Percentiles rank a stretch among this genome's conserved stretches.
These are phyloP conservation scores for Dicyrtomina minuta DNA, from an alignment of 2,888 invertebrate species.

Conservation along the genomic window DNA sequence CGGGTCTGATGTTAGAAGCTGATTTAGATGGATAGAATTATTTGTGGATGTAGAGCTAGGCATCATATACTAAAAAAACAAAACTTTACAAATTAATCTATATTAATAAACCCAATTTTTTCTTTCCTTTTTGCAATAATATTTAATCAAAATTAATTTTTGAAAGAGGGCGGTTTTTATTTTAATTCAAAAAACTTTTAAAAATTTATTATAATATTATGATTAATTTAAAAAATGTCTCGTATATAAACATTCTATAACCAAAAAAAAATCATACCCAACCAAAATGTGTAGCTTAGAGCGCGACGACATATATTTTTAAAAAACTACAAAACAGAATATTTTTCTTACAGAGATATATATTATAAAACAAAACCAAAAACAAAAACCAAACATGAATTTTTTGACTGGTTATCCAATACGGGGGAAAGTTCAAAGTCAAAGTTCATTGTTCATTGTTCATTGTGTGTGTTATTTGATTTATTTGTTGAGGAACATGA, in stretches of 20 bases:
- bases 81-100: not conserved
- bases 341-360: no score
- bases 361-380: not conserved
- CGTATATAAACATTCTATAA: no score
- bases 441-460: slow-evolving; percentile 30
- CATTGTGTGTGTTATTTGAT: slow-evolving; percentile 30
- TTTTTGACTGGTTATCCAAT: slow-evolving; percentile 1
- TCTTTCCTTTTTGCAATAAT: not conserved
- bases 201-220: no score
- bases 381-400: not conserved
- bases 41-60: slow-evolving; percentile 32
- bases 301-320: not conserved
- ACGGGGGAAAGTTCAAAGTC: slow-evolving; percentile 20
- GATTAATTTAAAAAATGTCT: no score
- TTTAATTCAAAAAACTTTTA: no score
- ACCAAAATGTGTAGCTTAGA: slow-evolving; percentile 29
- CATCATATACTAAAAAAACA: not conserved
- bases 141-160: no score
- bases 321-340: not conserved
- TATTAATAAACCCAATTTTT: not conserved
- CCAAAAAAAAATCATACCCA: no score
- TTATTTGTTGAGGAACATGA: slow-evolving; percentile 37
- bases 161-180: not conserved
- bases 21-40: slow-evolving; percentile 27
- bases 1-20: slow-evolving; percentile 27